Evolutionary conservation across 2,888 invertebrate genomes (phyloP).

Genomic region (Limenitis arthemis): DNA sequence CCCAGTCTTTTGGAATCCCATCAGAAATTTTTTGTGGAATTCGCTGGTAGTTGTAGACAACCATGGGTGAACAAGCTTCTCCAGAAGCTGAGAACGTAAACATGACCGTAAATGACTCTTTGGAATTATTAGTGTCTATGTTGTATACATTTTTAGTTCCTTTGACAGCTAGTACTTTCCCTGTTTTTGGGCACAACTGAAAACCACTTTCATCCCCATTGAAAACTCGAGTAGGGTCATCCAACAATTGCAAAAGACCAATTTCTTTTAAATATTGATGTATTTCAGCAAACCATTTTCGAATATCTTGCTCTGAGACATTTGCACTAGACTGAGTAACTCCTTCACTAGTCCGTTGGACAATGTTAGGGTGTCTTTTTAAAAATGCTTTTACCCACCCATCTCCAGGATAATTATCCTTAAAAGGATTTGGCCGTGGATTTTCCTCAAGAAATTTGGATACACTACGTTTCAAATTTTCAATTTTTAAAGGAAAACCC

Average conservation of each 20-base stretch:
- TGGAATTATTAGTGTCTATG: slow-evolving; percentile 23
- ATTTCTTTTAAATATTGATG: slow-evolving; percentile 17
- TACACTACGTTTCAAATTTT: too few species aligned
- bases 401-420: too few species aligned
- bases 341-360: neutral
- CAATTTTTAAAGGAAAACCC: too few species aligned
- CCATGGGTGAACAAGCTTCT: slow-evolving; percentile 24
- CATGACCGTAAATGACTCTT: slow-evolving; percentile 30
- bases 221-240: slow-evolving; percentile 18
- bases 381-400: too few species aligned
- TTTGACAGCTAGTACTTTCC: slow-evolving; percentile 22
- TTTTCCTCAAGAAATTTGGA: too few species aligned
- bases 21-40: slow-evolving; percentile 27
- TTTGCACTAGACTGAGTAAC: slow-evolving; percentile 6
- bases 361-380: too few species aligned
- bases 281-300: slow-evolving; percentile 10
- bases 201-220: slow-evolving; percentile 25
- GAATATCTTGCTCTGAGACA: slow-evolving; percentile 11
- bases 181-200: slow-evolving; percentile 23
- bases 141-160: slow-evolving; percentile 29
- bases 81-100: slow-evolving; percentile 30
- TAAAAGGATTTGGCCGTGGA: too few species aligned
- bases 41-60: slow-evolving; percentile 29
- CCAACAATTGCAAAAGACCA: slow-evolving; percentile 11
- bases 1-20: slow-evolving; percentile 29